Evolutionary conservation across 2,797 vertebrate genomes (phyloP).

Genomic region (Nyctibius grandis): DNA sequence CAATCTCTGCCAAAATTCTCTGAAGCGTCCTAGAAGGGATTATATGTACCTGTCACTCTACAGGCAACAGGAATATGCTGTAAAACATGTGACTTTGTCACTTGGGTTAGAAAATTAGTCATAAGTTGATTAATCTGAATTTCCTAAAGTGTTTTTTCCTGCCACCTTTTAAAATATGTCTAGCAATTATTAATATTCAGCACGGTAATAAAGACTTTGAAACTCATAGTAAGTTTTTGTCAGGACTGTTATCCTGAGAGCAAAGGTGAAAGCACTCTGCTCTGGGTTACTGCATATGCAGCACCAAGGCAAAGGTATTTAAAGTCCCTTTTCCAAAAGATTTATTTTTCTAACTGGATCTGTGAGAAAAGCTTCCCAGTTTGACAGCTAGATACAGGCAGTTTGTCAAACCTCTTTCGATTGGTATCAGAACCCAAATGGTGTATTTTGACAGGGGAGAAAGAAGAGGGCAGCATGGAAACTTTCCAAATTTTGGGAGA

Average conservation of each 20-base stretch:
- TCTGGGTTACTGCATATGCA: background rate
- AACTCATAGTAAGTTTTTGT: background rate
- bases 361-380: background rate
- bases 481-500: background rate
- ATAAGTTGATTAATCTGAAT: background rate
- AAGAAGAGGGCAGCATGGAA: background rate
- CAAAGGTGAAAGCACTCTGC: background rate
- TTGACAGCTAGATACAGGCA: background rate
- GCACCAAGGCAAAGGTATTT: background rate
- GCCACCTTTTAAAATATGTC: background rate
- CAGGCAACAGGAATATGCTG: background rate
- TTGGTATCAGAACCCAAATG: background rate
- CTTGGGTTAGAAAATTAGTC: background rate
- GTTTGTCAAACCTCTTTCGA: background rate
- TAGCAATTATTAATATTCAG: background rate
- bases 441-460: rapidly evolving
- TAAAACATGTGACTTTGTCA: background rate
- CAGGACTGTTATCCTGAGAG: background rate
- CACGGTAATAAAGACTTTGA: background rate
- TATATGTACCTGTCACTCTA: rapidly evolving
- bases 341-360: background rate
- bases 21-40: background rate
- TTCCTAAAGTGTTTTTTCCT: background rate
- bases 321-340: background rate
- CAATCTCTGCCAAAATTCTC: background rate